Percentiles rank a stretch among this genome's conserved stretches.
These are phyloP conservation scores for Drosophila parthenogenetica DNA, from an alignment of 2,888 invertebrate genomes.

Conservation along the genomic window DNA sequence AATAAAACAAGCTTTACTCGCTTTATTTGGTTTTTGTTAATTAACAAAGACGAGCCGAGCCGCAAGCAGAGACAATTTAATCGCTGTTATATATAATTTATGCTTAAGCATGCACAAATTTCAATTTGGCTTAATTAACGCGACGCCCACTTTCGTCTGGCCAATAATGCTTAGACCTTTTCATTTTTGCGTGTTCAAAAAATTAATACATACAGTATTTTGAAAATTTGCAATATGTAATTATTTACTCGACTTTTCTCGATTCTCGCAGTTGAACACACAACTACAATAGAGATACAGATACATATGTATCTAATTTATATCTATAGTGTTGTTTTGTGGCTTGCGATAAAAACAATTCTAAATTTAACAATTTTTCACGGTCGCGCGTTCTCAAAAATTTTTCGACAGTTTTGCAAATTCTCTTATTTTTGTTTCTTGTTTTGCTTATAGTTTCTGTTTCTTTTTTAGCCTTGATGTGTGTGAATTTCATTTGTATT, in stretches of 20 bases:
- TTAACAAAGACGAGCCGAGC: constrained; percentile 49
- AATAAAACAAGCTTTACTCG: constrained; percentile 30
- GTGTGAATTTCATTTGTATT: constrained; percentile 8
- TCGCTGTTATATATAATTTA: constrained; percentile 21
- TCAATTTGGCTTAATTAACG: constrained; percentile 49
- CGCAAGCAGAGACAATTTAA: constrained; percentile 31
- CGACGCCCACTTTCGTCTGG: constrained; percentile 46
- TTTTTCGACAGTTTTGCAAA: constrained; percentile 46
- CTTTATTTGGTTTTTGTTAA: constrained; percentile 26
- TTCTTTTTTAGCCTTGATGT: constrained; percentile 38
- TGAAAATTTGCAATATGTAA: constrained; percentile 24
- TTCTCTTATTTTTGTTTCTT: constrained; percentile 28
- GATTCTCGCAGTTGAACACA: constrained; percentile 6
- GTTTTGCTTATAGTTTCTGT: constrained; percentile 24
- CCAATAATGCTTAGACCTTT: constrained; percentile 14
- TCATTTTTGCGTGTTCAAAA: constrained; percentile 29
- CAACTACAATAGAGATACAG: neutral
- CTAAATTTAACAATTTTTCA: constrained; percentile 69
- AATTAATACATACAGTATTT: constrained; percentile 10
- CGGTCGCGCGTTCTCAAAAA: constrained; percentile 60
- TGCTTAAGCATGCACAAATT: constrained; percentile 25
- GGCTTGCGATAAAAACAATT: constrained; percentile 44
- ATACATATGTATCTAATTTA: constrained; percentile 20
- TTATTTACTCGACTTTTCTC: constrained; percentile 10
- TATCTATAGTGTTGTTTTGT: constrained; percentile 1